These are phyloP conservation scores for Uloborus plumipes DNA, from an alignment of 2,888 invertebrate genomes.

Conservation along the genomic window DNA sequence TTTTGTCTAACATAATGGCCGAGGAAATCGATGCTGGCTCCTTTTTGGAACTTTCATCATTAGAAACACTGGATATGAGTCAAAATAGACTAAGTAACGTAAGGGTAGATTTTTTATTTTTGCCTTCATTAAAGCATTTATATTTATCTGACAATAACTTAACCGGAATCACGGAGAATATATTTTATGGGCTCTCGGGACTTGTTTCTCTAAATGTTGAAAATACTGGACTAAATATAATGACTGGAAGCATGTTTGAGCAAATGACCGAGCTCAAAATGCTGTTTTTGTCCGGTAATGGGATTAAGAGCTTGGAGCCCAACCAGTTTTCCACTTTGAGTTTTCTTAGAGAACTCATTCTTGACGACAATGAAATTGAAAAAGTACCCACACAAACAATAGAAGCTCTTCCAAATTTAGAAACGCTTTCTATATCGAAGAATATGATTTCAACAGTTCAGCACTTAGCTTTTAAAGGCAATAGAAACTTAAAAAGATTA, in stretches of 20 bases:
- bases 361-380: constrained; percentile 56
- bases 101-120: constrained; percentile 67
- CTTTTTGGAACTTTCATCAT: constrained; percentile 81
- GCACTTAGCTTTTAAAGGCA: constrained; percentile 41
- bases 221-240: constrained; percentile 46
- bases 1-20: constrained; percentile 82
- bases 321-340: constrained; percentile 45
- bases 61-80: constrained; percentile 85
- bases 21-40: constrained; percentile 81
- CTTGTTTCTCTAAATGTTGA: constrained; percentile 49
- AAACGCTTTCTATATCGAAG: constrained; percentile 48
- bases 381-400: constrained; percentile 33
- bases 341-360: constrained; percentile 49
- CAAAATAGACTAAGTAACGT: constrained; percentile 74
- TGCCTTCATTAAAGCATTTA: constrained; percentile 71
- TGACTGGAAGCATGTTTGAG: constrained; percentile 48
- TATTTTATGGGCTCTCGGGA: constrained; percentile 58
- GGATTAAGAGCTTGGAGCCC: constrained; percentile 32
- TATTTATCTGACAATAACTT: constrained; percentile 85
- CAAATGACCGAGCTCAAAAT: constrained; percentile 54
- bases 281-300: constrained; percentile 42
- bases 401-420: constrained; percentile 45
- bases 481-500: constrained; percentile 48
- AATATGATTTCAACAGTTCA: constrained; percentile 36
- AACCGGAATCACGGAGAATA: constrained; percentile 70